phyloP scores from a whole-genome alignment of 2,888 invertebrate genomes.

The Hirtodrosophila duncani region DNA sequence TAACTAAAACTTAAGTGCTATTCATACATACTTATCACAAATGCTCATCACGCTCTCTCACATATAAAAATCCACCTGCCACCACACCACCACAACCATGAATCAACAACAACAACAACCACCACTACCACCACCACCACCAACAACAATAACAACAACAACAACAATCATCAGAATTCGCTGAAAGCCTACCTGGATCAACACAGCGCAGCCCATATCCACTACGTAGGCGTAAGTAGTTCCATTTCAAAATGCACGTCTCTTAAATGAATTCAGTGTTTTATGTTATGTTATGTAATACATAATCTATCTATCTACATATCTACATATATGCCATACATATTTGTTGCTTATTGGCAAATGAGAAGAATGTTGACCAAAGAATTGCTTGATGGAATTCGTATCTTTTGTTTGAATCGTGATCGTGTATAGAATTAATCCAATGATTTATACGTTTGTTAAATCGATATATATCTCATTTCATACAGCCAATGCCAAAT shows the following conservation, averaged over 20 bases:
- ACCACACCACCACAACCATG: conserved; percentile 19
- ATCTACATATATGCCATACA: conserved; percentile 2
- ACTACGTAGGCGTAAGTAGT: conserved; percentile 88
- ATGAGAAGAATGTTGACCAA: conserved; percentile 11
- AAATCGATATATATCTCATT: neutral
- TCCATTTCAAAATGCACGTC: conserved; percentile 50
- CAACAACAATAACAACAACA: conserved; percentile 30
- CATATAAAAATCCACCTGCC: conserved; percentile 12
- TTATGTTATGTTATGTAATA: conserved; percentile 11
- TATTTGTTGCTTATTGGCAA: conserved; percentile 5
- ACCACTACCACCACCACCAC: no score
- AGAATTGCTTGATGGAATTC: conserved; percentile 22
- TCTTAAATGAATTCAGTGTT: conserved; percentile 28
- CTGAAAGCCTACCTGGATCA: conserved; percentile 90
- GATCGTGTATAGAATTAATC: neutral
- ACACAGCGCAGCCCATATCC: conserved; percentile 92
- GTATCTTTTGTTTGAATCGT: conserved; percentile 1
- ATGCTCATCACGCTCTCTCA: conserved; percentile 48
- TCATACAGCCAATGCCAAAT: conserved; percentile 84
- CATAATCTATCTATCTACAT: conserved; percentile 7
- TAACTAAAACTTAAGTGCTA: conserved; percentile 49
- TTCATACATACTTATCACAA: conserved; percentile 34
- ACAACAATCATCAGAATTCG: conserved; percentile 83
- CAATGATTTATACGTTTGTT: neutral
- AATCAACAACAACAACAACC: conserved; percentile 23